Conservation (phyloP, 2,113 vertebrate genomes). For the Anguilla japonica region DNA sequence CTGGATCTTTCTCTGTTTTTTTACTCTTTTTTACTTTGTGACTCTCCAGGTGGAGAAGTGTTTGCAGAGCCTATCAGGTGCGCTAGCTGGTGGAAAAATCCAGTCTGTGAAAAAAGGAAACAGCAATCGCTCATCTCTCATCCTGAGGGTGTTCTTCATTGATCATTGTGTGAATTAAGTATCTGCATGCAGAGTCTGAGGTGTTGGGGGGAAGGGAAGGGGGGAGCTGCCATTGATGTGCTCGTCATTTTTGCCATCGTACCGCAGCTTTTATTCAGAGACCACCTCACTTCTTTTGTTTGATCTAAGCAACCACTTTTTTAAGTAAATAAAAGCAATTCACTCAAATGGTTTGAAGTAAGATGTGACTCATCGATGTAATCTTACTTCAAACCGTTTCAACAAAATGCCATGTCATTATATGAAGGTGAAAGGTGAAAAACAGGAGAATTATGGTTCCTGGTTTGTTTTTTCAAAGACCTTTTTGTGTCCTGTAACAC, state of each 20-base stretch:
- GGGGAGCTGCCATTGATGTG: background rate
- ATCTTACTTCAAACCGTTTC: too few species aligned
- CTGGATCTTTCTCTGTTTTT: too few species aligned
- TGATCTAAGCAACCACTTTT: background rate
- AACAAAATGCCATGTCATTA: background rate
- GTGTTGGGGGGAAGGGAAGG: background rate
- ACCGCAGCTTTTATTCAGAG: background rate
- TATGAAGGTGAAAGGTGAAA: background rate
- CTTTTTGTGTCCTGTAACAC: background rate
- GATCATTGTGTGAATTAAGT: background rate
- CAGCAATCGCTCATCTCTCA: background rate
- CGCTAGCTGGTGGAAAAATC: background rate
- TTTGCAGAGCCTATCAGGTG: too few species aligned
- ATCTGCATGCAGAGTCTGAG: background rate
- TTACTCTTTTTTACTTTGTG: too few species aligned
- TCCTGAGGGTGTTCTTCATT: background rate
- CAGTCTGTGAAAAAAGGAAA: background rate
- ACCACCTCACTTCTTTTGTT: background rate
- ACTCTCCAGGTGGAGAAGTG: too few species aligned
- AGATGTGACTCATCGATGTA: background rate
- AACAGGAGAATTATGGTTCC: background rate
- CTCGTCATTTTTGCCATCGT: background rate
- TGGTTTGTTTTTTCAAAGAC: background rate
- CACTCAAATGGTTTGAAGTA: background rate
- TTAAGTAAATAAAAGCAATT: slow-evolving; percentile 5